phyloP scores from a whole-genome alignment of 2,113 vertebrate species.

The Pteropus alecto region DNA sequence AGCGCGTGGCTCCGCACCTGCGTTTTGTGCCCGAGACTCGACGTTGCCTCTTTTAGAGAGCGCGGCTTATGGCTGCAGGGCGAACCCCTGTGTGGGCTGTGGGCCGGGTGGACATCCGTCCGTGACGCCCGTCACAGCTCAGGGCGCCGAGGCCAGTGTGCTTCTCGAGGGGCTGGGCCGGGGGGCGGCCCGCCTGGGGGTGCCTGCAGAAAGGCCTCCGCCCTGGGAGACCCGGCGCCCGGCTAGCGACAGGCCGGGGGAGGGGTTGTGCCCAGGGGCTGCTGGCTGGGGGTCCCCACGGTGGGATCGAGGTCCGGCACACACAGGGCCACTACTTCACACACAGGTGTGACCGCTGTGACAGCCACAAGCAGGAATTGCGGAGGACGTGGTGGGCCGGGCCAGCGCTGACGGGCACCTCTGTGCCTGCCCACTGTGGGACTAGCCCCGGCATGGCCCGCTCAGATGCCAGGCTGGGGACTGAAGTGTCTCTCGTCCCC shows the following conservation, averaged over 20 bases:
- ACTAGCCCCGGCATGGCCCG: no score
- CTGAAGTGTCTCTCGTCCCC: accelerated
- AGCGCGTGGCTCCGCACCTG: conserved; percentile 7
- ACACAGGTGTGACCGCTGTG: no score
- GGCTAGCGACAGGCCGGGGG: neutral
- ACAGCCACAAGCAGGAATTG: no score
- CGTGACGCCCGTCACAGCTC: neutral
- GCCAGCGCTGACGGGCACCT: no score
- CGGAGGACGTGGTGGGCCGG: no score
- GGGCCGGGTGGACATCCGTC: neutral
- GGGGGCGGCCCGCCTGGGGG: neutral
- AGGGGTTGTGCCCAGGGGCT: neutral
- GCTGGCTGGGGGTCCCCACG: neutral
- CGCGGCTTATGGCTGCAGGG: conserved; percentile 40
- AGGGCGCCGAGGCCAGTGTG: accelerated
- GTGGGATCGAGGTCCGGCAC: no score
- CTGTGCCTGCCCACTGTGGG: no score
- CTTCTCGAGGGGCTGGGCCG: neutral
- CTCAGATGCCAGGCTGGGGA: no score
- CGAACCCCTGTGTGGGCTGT: neutral
- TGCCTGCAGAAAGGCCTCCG: neutral
- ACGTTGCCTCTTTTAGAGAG: conserved; percentile 61
- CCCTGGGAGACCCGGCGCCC: no score
- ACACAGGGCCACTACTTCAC: no score
- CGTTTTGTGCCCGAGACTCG: conserved; percentile 61